A percentile compares a stretch with the other conserved stretches of the same genome.
Conservation (phyloP, 2,888 invertebrate species). For the Diaperis boleti region DNA sequence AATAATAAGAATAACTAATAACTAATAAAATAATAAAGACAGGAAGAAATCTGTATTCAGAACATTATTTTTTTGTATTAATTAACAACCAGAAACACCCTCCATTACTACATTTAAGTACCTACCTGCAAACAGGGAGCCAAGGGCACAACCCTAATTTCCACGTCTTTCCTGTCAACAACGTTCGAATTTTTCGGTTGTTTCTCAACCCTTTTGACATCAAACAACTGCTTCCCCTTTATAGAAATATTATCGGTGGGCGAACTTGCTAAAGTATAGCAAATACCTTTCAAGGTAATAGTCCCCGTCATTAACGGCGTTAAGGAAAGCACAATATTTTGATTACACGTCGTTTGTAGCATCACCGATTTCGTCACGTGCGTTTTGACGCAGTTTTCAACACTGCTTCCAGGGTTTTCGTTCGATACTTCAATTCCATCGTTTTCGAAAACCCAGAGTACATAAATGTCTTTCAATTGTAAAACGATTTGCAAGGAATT, state of each 20-base stretch:
- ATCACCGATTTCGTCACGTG: slow-evolving; percentile 70
- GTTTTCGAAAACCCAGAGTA: slow-evolving; percentile 78
- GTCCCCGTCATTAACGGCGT: slow-evolving; percentile 82
- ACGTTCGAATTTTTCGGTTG: slow-evolving; percentile 66
- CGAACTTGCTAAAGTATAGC: slow-evolving; percentile 60
- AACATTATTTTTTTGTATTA: too few species aligned
- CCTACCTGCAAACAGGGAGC: slow-evolving; percentile 81
- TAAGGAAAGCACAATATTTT: slow-evolving; percentile 77
- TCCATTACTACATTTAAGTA: too few species aligned
- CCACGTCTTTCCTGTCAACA: slow-evolving; percentile 62
- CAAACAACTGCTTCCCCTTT: slow-evolving; percentile 72
- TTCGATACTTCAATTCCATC: slow-evolving; percentile 62
- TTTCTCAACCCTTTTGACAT: slow-evolving; percentile 57
- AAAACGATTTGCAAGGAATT: slow-evolving; percentile 83
- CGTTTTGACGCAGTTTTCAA: slow-evolving; percentile 68
- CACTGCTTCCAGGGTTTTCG: slow-evolving; percentile 62
- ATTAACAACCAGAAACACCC: too few species aligned
- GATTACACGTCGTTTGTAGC: slow-evolving; percentile 72
- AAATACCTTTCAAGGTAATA: slow-evolving; percentile 79
- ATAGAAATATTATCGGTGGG: slow-evolving; percentile 66
- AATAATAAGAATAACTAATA: too few species aligned
- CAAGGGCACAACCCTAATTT: slow-evolving; percentile 80
- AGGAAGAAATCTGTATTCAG: too few species aligned
- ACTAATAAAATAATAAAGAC: too few species aligned
- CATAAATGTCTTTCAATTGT: slow-evolving; percentile 76